Evolutionary conservation across 1,140 invertebrate species (phyloP), one percentile per base, ranked within the genome.

Genomic region (Agrilus planipennis): DNA sequence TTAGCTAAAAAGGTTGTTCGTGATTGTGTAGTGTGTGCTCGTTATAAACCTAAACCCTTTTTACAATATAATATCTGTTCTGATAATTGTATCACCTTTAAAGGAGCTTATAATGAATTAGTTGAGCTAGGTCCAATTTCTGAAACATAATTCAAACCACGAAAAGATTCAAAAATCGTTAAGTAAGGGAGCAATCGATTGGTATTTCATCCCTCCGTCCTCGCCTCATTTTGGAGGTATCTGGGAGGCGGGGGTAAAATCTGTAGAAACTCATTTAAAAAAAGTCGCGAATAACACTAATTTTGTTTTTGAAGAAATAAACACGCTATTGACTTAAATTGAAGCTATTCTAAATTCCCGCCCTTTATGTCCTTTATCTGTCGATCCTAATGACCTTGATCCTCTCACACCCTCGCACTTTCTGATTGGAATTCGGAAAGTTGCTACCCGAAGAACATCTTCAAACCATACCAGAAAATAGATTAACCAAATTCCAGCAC

Each of bases 161-260:
- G 27, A 27, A 36, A 38, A 32, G 12, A 27, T 27, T 9, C 23
- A 27, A 27, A 27, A 29, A 12, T 29, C n/a, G 11, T 29, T 29
- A 29, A 4, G n/a, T 11, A 21, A 21, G 3, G 36, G 54, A 34
- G 48, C 42, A 16, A 57, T 65, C 2, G 36, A 47, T 20, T 69
- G 64, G 60, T 34, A 58, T n/a, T 64, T 67, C 39, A 63, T 60
- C 39, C 62, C 64, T 1, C 57, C 65, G 16, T 12, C 29, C 4
- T 52, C 60, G 7, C 54, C 59, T 6, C 55, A 64, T 51, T 62
- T 66, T 42, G 62, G 63, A 15, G 63, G 62, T 6, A 16, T 62
- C 12, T 63, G 59, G 50, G 66, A 68, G 45, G 38, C 54, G 4
- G 39, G 4, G 9, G 27, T 32, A 6, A 40, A 40, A 40, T 19